These are phyloP conservation scores for Cercopithecus mitis DNA, from an alignment of 2,797 vertebrate species.

Conservation along the genomic window DNA sequence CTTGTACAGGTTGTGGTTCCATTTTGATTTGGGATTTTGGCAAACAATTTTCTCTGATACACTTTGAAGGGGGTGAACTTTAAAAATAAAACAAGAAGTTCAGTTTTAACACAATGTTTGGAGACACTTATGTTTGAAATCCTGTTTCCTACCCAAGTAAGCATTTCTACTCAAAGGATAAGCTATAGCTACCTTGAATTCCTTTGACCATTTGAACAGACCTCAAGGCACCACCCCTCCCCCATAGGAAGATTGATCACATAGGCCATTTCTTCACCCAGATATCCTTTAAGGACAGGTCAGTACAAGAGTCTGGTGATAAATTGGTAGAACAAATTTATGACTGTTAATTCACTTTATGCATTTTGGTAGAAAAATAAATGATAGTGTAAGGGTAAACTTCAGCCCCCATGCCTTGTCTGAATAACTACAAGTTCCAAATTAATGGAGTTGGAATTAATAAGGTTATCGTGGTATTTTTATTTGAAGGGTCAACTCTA, in stretches of 20 bases:
- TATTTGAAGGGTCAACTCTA: neutral
- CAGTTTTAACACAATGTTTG: slow-evolving; percentile 64
- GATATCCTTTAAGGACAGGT: slow-evolving; percentile 28
- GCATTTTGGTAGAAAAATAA: slow-evolving; percentile 50
- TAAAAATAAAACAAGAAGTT: slow-evolving; percentile 77
- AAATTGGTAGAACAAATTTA: neutral
- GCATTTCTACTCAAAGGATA: slow-evolving; percentile 25
- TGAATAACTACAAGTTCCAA: slow-evolving; percentile 16
- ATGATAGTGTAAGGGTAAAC: slow-evolving; percentile 5
- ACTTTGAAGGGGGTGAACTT: slow-evolving; percentile 66
- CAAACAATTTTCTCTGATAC: slow-evolving; percentile 74
- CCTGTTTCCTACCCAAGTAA: slow-evolving; percentile 17
- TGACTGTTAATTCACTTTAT: slow-evolving; percentile 6
- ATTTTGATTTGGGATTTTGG: slow-evolving; percentile 66
- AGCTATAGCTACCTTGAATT: neutral
- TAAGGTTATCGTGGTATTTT: neutral
- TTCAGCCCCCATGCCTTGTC: neutral
- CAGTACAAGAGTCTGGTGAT: neutral
- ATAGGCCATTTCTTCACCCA: neutral
- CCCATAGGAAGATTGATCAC: neutral
- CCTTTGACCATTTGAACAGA: neutral
- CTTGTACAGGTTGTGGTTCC: slow-evolving; percentile 53
- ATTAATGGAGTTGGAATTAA: neutral
- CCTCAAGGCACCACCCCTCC: neutral
- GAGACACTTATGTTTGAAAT: slow-evolving; percentile 51